These are phyloP conservation scores for Bibio marci DNA, from an alignment of 2,888 invertebrate genomes.

Conservation along the genomic window DNA sequence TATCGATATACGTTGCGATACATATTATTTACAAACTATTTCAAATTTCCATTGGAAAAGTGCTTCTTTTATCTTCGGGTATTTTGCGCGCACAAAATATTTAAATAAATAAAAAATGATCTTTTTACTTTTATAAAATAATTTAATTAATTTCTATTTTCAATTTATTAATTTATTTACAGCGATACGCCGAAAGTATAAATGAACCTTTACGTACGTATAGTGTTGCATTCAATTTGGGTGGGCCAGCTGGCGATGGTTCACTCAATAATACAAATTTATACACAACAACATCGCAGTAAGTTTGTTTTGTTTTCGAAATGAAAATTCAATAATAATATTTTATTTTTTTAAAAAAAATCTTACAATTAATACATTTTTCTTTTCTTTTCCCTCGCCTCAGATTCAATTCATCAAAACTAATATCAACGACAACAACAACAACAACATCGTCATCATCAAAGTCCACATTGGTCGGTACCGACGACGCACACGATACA, in stretches of 20 bases:
- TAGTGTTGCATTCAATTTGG: constrained; percentile 25
- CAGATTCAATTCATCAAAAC: neutral
- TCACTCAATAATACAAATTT: constrained; percentile 23
- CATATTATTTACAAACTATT: too few species aligned
- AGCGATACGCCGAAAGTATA: constrained; percentile 31
- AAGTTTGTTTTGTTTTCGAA: constrained; percentile 14
- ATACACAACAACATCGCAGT: constrained; percentile 28
- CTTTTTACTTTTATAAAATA: too few species aligned
- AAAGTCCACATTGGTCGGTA: neutral
- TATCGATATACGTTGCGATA: too few species aligned
- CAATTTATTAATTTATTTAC: constrained; percentile 9
- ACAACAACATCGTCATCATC: neutral
- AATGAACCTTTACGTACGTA: constrained; percentile 30
- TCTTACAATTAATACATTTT: too few species aligned
- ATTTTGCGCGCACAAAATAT: too few species aligned
- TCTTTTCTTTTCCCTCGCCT: neutral
- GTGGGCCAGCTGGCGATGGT: constrained; percentile 18
- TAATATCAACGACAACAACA: constrained; percentile 1
- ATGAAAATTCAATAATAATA: neutral
- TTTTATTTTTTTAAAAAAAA: neutral
- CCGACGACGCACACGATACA: constrained; percentile 1
- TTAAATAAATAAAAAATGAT: too few species aligned
- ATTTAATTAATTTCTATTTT: constrained; percentile 2
- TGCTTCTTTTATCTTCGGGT: too few species aligned
- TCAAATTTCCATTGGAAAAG: too few species aligned